phyloP scores from a whole-genome alignment of 1,140 invertebrate species.

The Sitobion miscanthi region DNA sequence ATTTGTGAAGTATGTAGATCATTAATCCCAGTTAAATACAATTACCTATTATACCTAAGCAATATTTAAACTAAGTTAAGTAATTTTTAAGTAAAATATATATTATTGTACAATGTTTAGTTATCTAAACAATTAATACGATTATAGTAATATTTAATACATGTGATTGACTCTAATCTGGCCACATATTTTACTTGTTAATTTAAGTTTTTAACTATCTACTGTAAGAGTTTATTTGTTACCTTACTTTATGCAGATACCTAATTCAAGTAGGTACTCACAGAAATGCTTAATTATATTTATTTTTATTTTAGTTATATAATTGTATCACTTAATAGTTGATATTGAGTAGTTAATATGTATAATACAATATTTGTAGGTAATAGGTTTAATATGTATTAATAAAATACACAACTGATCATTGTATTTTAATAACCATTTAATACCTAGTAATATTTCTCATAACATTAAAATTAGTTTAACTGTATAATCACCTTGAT shows the following conservation, averaged over 20 bases:
- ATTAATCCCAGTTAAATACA: too few relatives aligned
- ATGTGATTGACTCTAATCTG: slow-evolving; percentile 1
- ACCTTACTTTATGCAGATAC: background rate
- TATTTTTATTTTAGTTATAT: background rate
- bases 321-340: background rate
- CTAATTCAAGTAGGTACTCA: background rate
- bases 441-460: too few relatives aligned
- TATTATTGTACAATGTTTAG: background rate
- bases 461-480: background rate
- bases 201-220: background rate
- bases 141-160: background rate
- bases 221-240: background rate
- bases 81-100: background rate
- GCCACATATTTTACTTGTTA: slow-evolving; percentile 3
- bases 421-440: too few relatives aligned
- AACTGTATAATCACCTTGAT: background rate
- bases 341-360: background rate
- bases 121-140: background rate
- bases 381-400: background rate
- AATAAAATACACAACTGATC: background rate
- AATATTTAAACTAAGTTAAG: background rate
- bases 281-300: background rate
- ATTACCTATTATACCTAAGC: background rate
- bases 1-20: too few relatives aligned
- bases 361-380: background rate